phyloP scores from a whole-genome alignment of 2,113 vertebrate species.

The Centropus bengalensis region DNA sequence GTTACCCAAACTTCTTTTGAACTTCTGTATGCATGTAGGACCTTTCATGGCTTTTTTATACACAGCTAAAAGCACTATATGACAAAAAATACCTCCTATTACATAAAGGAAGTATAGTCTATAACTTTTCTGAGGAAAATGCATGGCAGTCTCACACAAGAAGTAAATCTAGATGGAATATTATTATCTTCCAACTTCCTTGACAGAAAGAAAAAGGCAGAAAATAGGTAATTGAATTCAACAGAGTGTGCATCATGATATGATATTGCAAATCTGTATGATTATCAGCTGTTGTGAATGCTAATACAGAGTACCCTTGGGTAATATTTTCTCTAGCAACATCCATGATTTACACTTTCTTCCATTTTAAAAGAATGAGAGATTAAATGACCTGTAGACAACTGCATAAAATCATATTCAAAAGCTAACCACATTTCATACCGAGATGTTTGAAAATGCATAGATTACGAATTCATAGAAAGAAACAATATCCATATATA shows the following conservation, averaged over 20 bases:
- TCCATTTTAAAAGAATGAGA: constrained; percentile 19
- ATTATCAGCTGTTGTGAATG: constrained; percentile 29
- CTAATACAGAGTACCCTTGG: not conserved
- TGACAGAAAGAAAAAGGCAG: not conserved
- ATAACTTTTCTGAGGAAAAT: not conserved
- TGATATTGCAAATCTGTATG: not conserved
- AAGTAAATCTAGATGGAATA: not conserved
- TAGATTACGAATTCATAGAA: constrained; percentile 5
- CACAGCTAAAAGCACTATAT: not conserved
- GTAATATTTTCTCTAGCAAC: constrained; percentile 8
- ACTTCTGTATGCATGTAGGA: not conserved
- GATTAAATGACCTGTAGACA: constrained; percentile 54
- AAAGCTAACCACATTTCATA: constrained; percentile 17
- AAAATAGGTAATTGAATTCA: not conserved
- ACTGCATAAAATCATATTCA: constrained; percentile 9
- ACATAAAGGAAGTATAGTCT: not conserved
- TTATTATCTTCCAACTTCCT: not conserved
- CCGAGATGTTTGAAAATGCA: not conserved
- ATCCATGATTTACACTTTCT: not conserved
- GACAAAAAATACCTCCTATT: not conserved
- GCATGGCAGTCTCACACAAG: not conserved
- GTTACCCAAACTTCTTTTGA: not conserved
- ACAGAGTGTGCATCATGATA: not conserved
- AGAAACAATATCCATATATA: not conserved
- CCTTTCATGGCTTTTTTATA: not conserved